Base-by-base conservation (phyloP, 92 coral and sea anemone species). In the Galaxea fascicularis region DNA sequence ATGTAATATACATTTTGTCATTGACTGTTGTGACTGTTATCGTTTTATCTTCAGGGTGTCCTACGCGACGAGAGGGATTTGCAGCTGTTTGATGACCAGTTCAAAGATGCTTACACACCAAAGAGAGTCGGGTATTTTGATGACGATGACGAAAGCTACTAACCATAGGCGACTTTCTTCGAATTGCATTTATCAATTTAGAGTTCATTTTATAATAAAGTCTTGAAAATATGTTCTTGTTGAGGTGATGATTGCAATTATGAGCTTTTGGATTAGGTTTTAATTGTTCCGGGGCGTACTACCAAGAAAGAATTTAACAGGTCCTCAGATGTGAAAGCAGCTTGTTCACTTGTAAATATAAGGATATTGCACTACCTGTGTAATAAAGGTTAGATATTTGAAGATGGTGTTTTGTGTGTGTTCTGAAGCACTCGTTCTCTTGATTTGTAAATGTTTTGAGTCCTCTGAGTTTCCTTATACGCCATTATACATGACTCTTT, bases 11-110 rank as follows among this genome's bases (percentile, higher is more conserved):
- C 6, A 35, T 35, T 2, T 35, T 35, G 22, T 47, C 29, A 73
- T 11, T 11, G 16, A 21, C 27, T 66, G 11, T 28, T n/a, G 24
- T 28, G 3, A 20, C 14, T 49, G 62, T 30, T 18, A 21, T 25
- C 24, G 67, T 60, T 85, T 62, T 54, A 3, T 4, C 87, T 77
- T 62, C 89, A 97, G 99, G 99, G 99, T 69, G 99, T 97, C 65
- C 83, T 97, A 16, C 98, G 99, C 54, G 93, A 90, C 71, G 91
- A 92, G 31, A 67, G 80, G 24, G 99, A 97, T 73, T 93, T 97
- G 56, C 95, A 94, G 20, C 83, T 97, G 77, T 97, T 97, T 83
- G 94, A 93, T 51, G 92, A 94, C 0, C 86, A 93, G 66, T 97
- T 97, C 87, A 93, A 92, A 45, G 84, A 90, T 25, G 99, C 97